phyloP scores from a whole-genome alignment of 2,888 invertebrate genomes.

The Xiphydria camelus region DNA sequence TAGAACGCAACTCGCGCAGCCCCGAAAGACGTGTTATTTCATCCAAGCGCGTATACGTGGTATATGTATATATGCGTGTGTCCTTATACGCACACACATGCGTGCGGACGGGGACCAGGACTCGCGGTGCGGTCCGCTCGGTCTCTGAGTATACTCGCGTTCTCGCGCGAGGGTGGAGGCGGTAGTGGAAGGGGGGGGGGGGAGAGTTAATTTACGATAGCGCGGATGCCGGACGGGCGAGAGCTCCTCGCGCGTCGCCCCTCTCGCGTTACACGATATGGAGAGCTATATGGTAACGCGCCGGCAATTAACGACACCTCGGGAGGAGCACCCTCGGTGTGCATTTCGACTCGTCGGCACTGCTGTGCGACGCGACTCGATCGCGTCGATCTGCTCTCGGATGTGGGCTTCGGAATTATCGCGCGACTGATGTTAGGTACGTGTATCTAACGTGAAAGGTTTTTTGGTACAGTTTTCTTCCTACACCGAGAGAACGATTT shows the following conservation, averaged over 20 bases:
- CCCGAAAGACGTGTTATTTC: no score
- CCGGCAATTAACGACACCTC: no score
- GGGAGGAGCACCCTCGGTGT: no score
- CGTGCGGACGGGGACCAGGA: no score
- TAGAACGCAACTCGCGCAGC: slow-evolving; percentile 32
- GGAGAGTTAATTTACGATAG: no score
- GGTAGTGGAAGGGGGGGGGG: slow-evolving; percentile 10
- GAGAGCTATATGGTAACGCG: no score
- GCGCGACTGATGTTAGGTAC: no score
- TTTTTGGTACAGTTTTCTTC: no score
- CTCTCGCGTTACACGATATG: neutral
- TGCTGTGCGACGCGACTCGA: slow-evolving; percentile 3
- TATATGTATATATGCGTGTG: neutral
- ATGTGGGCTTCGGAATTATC: slow-evolving; percentile 10
- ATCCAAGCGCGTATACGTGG: neutral
- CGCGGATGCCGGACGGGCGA: slow-evolving; percentile 2
- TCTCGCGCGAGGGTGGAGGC: neutral
- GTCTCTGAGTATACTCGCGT: slow-evolving; percentile 12
- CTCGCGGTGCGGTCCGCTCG: no score
- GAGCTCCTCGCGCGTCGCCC: slow-evolving; percentile 6
- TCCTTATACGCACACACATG: neutral
- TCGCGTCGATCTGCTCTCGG: slow-evolving; percentile 9
- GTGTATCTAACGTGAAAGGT: no score
- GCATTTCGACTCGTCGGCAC: slow-evolving; percentile 3
- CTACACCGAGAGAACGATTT: no score